These are phyloP conservation scores for Coracias cyanogaster DNA, from an alignment of 2,797 vertebrate species.

Conservation along the genomic window DNA sequence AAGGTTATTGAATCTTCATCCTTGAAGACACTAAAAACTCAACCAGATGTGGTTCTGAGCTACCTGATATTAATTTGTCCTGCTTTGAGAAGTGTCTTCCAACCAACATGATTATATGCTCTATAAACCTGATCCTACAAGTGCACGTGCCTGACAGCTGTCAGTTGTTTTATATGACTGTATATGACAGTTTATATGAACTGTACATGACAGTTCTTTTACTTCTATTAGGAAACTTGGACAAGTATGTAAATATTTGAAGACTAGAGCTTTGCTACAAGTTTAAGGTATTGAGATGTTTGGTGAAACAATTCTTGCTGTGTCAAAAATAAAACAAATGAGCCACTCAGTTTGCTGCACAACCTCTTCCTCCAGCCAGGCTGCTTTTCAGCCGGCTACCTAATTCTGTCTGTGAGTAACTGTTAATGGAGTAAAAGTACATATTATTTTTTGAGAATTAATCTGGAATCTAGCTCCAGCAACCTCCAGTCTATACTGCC, in stretches of 20 bases:
- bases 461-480: not conserved
- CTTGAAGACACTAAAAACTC: not conserved
- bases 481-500: not conserved
- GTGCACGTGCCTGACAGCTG: not conserved
- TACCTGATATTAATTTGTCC: not conserved
- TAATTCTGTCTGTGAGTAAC: not conserved
- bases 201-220: not conserved
- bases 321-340: not conserved
- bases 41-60: not conserved
- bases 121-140: not conserved
- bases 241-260: not conserved
- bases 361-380: not conserved
- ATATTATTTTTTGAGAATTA: not conserved
- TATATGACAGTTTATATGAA: not conserved
- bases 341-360: not conserved
- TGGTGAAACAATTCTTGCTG: not conserved
- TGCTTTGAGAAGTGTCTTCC: not conserved
- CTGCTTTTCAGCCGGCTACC: not conserved
- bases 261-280: not conserved
- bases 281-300: not conserved
- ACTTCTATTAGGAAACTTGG: not conserved
- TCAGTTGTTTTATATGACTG: not conserved
- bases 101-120: not conserved
- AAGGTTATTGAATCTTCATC: not conserved
- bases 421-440: not conserved